These are phyloP conservation scores for Scaptomyza caliginosa DNA, from an alignment of 2,888 invertebrate genomes.

Conservation along the genomic window DNA sequence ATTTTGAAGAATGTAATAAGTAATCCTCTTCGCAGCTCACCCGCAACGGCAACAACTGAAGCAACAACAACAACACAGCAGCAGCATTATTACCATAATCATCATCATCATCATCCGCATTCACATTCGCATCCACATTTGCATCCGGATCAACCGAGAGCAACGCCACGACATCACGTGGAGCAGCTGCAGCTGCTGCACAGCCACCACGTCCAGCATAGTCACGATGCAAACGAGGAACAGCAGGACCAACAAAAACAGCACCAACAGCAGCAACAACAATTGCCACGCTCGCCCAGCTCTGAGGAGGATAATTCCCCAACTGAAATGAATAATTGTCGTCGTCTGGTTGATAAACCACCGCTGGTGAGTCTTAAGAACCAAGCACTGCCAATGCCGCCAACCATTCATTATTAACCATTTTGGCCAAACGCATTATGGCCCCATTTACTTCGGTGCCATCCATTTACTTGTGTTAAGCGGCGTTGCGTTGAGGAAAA, in stretches of 20 bases:
- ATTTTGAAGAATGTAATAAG: constrained; percentile 21
- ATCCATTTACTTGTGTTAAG: constrained; percentile 31
- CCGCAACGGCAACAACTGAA: constrained; percentile 42
- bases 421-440: constrained; percentile 30
- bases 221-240: constrained; percentile 40
- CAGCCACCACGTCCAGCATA: constrained; percentile 56
- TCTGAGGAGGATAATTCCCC: constrained; percentile 95
- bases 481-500: constrained; percentile 9
- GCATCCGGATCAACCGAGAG: constrained; percentile 43
- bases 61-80: constrained; percentile 28
- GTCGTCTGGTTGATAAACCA: constrained; percentile 91
- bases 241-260: constrained; percentile 26
- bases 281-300: constrained; percentile 85
- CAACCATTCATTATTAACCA: constrained; percentile 43
- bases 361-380: constrained; percentile 85
- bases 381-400: background rate
- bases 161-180: constrained; percentile 55
- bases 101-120: constrained; percentile 58
- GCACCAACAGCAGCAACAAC: constrained; percentile 35
- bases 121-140: constrained; percentile 46
- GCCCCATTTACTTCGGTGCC: constrained; percentile 12
- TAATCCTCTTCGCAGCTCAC: constrained; percentile 2
- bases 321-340: constrained; percentile 93
- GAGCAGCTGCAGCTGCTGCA: constrained; percentile 73
- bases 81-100: constrained; percentile 56